Percentiles rank a stretch among this genome's conserved stretches.
Conservation (phyloP, 1,140 invertebrate species). For the Chironomus striatipennis region DNA sequence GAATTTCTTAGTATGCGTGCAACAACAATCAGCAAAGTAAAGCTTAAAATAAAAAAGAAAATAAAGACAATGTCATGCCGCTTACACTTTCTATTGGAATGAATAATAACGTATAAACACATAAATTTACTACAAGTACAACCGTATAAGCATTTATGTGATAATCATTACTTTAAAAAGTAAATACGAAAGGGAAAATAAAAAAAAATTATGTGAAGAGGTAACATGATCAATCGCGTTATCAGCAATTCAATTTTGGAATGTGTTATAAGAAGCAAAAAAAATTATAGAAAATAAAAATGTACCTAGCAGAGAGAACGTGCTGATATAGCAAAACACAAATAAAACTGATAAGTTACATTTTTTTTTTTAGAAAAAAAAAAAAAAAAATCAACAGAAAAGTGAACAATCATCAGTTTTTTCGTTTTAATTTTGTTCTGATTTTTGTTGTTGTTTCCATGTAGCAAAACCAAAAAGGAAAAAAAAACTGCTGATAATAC, state of each 20-base stretch:
- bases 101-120: neutral
- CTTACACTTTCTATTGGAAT: neutral
- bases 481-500: conserved; percentile 6
- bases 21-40: too few relatives aligned
- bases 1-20: too few relatives aligned
- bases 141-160: neutral
- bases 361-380: neutral
- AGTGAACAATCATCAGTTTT: conserved; percentile 22
- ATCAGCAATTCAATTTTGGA: conserved; percentile 12
- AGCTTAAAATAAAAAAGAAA: neutral
- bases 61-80: neutral
- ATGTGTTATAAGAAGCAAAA: conserved; percentile 17
- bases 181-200: neutral
- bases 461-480: neutral
- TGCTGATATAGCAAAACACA: conserved; percentile 22
- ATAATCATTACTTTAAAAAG: conserved; percentile 11
- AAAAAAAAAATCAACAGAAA: neutral
- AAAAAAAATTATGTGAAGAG: neutral
- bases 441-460: conserved; percentile 11
- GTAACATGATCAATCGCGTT: conserved; percentile 12
- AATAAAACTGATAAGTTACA: conserved; percentile 17
- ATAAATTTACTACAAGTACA: neutral
- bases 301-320: neutral
- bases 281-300: neutral
- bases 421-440: conserved; percentile 10